phyloP scores from a whole-genome alignment of 2,113 vertebrate genomes.

The Capreolus pygargus region DNA sequence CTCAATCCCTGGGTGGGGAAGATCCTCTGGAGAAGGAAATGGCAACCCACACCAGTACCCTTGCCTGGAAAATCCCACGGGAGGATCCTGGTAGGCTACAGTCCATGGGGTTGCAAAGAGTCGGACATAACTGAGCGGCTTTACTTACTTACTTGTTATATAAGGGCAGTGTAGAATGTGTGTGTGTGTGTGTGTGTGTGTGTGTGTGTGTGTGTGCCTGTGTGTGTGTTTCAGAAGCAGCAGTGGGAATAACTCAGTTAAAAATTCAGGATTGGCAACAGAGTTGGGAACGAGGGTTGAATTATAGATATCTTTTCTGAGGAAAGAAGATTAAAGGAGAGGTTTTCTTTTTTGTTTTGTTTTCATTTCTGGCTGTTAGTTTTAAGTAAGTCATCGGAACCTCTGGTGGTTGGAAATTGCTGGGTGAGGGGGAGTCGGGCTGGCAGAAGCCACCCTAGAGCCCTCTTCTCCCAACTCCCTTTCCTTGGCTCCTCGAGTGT shows the following conservation, averaged over 20 bases:
- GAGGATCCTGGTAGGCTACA: no score
- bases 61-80: no score
- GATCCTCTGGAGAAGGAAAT: no score
- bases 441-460: fast-evolving
- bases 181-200: background rate
- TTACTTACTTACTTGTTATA: background rate
- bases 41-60: no score
- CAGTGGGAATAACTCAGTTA: constrained; percentile 50
- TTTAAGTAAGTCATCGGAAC: constrained; percentile 68
- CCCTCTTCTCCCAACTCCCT: background rate
- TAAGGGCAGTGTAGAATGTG: background rate
- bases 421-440: background rate
- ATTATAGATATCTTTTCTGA: constrained; percentile 70
- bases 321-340: constrained; percentile 68
- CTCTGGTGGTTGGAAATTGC: background rate
- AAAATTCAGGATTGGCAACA: constrained; percentile 52
- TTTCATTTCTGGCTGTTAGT: constrained; percentile 41
- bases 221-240: background rate
- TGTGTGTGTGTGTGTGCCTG: fast-evolving
- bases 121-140: no score
- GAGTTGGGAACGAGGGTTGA: constrained; percentile 52
- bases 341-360: constrained; percentile 53
- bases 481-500: background rate
- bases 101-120: no score
- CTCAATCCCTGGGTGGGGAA: no score